Percentiles rank a stretch among this genome's conserved stretches.
Evolutionary conservation across 2,797 vertebrate genomes (phyloP).

Genomic region (Yasuhikotakia modesta): DNA sequence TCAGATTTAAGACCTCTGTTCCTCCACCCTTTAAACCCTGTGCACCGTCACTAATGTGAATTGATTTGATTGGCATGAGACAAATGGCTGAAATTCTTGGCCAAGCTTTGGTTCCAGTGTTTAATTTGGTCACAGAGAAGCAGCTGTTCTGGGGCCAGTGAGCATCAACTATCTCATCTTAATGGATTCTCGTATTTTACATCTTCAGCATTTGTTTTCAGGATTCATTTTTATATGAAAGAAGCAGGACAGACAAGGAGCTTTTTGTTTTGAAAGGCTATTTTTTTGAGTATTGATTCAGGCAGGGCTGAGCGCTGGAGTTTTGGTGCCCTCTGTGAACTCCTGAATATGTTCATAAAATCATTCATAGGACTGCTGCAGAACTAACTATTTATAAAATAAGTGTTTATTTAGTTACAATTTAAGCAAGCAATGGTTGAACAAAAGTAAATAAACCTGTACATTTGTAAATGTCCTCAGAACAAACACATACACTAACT

Average conservation of each 20-base stretch:
- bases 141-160: slow-evolving; percentile 41
- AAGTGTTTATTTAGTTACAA: no score
- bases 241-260: neutral
- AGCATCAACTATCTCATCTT: slow-evolving; percentile 21
- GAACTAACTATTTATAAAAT: no score
- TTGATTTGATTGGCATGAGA: slow-evolving; percentile 49
- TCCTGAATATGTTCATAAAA: no score
- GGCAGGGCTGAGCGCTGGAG: no score
- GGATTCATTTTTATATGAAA: neutral
- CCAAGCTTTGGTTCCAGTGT: slow-evolving; percentile 46
- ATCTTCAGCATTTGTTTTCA: slow-evolving; percentile 19
- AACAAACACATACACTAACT: no score
- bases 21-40: slow-evolving; percentile 2
- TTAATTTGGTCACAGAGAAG: slow-evolving; percentile 49
- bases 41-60: slow-evolving; percentile 27
- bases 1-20: slow-evolving; percentile 15
- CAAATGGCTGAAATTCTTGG: slow-evolving; percentile 53
- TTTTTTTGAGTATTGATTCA: no score
- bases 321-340: no score
- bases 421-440: no score
- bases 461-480: no score
- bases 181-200: slow-evolving; percentile 29
- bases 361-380: no score
- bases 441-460: no score
- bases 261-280: neutral